These are phyloP conservation scores for Clostera curtula DNA, from an alignment of 2,888 invertebrate genomes.

Conservation along the genomic window DNA sequence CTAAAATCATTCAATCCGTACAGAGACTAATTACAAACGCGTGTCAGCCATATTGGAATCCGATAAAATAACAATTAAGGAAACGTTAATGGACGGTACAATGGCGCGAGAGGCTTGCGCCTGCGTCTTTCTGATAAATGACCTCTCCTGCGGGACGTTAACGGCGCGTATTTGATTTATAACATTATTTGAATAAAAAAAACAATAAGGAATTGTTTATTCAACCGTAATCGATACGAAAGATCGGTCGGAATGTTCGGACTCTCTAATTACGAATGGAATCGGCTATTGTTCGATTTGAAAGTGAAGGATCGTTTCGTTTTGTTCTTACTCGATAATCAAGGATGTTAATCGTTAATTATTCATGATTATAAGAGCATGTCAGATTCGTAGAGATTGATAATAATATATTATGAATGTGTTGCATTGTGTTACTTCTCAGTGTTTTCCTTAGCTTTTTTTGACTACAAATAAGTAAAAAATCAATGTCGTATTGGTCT, in stretches of 20 bases:
- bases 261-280: conserved; percentile 49
- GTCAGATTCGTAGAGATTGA: too few species aligned
- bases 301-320: conserved; percentile 17
- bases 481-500: too few species aligned
- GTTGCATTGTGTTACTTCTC: too few species aligned
- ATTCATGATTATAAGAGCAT: too few species aligned
- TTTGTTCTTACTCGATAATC: conserved; percentile 3
- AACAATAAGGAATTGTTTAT: conserved; percentile 57
- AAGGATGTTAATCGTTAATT: neutral
- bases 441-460: too few species aligned
- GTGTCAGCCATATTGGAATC: conserved; percentile 60
- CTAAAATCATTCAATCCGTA: conserved; percentile 27
- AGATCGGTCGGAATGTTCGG: conserved; percentile 56
- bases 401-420: too few species aligned
- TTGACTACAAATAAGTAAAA: too few species aligned
- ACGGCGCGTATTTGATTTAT: conserved; percentile 69
- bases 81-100: conserved; percentile 59
- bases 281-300: conserved; percentile 38
- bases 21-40: conserved; percentile 54
- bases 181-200: conserved; percentile 63
- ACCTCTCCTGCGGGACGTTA: conserved; percentile 51
- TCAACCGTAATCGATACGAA: conserved; percentile 63
- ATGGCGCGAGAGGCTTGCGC: conserved; percentile 49
- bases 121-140: conserved; percentile 60
- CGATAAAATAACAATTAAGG: conserved; percentile 72